Evolutionary conservation across 2,113 vertebrate species (phyloP).

Genomic region (Otolemur garnettii): DNA sequence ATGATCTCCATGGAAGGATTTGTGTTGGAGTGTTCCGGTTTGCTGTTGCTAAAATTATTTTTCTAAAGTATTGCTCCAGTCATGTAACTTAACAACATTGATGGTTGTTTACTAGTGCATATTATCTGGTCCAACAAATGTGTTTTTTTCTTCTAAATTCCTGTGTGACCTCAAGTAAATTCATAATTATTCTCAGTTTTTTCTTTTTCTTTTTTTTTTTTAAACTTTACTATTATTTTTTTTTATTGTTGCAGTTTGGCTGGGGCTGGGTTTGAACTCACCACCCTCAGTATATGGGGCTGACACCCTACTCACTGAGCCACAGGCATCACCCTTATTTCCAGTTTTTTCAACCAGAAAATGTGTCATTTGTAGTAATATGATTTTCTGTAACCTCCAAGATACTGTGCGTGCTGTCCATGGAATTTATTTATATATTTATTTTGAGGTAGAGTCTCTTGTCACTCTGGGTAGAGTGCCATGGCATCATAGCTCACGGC

Average conservation of each 20-base stretch:
- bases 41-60: constrained; percentile 1
- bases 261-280: too few species aligned
- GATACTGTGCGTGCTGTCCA: neutral
- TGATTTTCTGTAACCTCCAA: constrained; percentile 48
- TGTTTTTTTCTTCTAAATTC: neutral
- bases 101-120: neutral
- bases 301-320: too few species aligned
- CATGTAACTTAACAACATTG: neutral
- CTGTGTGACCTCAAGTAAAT: neutral
- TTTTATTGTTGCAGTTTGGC: too few species aligned
- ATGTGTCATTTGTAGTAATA: neutral
- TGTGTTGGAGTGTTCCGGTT: constrained; percentile 37
- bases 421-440: constrained; percentile 46
- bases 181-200: neutral
- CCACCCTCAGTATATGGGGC: too few species aligned
- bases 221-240: too few species aligned
- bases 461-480: too few species aligned
- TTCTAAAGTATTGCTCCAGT: neutral
- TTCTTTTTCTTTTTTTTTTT: neutral
- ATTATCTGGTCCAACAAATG: neutral
- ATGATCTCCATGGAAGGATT: neutral
- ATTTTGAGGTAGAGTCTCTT: too few species aligned
- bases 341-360: neutral
- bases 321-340: neutral
- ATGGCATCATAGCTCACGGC: too few species aligned